These are phyloP conservation scores for Patiria miniata DNA, from an alignment of 35 echinoderm and acorn worm species.

Conservation along the genomic window DNA sequence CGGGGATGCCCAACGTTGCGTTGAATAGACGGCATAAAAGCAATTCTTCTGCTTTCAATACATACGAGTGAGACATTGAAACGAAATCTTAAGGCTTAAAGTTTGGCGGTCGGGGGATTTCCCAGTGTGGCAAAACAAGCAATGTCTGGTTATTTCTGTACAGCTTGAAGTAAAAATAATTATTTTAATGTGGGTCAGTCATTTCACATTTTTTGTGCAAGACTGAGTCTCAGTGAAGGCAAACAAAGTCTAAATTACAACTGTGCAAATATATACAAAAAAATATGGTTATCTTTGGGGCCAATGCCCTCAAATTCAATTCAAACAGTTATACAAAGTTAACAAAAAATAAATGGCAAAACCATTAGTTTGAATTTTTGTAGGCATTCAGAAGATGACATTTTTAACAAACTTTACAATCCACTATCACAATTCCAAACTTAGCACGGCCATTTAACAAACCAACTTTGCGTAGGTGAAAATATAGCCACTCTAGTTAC, in stretches of 20 bases:
- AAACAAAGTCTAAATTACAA: constrained; percentile 15
- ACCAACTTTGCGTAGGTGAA: constrained; percentile 23
- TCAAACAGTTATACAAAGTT: constrained; percentile 22
- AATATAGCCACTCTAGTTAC: neutral
- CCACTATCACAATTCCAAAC: neutral
- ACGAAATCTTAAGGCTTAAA: neutral
- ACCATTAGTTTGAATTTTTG: neutral
- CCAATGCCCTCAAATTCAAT: neutral
- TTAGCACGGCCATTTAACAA: neutral
- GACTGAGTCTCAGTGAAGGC: neutral
- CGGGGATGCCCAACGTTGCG: neutral
- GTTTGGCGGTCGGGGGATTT: neutral
- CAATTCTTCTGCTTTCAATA: neutral
- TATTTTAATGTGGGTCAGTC: neutral
- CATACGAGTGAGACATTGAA: neutral
- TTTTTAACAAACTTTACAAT: too few relatives aligned
- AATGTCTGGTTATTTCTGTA: constrained; percentile 1
- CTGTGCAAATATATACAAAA: constrained; percentile 31
- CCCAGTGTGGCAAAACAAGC: neutral
- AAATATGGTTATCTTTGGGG: neutral
- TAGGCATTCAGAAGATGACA: neutral
- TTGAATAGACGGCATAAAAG: constrained; percentile 11
- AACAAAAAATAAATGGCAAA: constrained; percentile 10
- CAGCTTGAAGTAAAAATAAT: neutral
- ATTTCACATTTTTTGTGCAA: neutral